Evolutionary conservation across 1,140 invertebrate genomes (phyloP).

Genomic region (Trachelipus rathkii): DNA sequence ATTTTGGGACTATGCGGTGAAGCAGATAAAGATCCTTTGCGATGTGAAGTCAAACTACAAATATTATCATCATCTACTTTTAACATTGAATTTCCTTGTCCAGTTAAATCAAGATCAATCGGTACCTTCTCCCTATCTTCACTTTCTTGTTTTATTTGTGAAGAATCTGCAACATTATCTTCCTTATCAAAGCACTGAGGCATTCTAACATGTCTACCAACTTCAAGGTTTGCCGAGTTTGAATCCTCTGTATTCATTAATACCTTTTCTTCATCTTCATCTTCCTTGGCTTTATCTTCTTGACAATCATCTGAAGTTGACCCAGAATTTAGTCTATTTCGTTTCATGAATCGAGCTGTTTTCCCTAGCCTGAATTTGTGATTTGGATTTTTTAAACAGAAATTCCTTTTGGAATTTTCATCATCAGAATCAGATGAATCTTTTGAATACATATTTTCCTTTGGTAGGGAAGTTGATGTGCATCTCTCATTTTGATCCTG

Average conservation of each 20-base stretch:
- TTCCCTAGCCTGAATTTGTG: background rate
- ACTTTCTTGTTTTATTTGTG: background rate
- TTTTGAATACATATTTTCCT: background rate
- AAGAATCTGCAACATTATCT: background rate
- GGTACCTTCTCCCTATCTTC: background rate
- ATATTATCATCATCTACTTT: background rate
- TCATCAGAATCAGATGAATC: background rate
- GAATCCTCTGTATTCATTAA: too few relatives aligned
- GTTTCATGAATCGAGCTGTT: background rate
- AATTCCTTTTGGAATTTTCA: background rate
- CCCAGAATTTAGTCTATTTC: background rate
- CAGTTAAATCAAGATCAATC: background rate
- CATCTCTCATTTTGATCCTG: constrained; percentile 16
- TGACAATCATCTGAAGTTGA: background rate
- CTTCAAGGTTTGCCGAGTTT: too few relatives aligned
- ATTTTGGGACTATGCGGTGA: constrained; percentile 22
- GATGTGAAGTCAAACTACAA: background rate
- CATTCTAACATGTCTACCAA: too few relatives aligned
- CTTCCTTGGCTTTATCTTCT: background rate
- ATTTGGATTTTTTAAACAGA: background rate
- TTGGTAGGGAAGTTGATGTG: constrained; percentile 21
- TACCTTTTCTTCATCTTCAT: background rate
- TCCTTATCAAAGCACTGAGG: background rate
- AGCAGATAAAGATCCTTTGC: background rate
- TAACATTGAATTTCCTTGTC: background rate